Conservation (phyloP, 2,797 vertebrate genomes). For the Fistularia tabacaria region DNA sequence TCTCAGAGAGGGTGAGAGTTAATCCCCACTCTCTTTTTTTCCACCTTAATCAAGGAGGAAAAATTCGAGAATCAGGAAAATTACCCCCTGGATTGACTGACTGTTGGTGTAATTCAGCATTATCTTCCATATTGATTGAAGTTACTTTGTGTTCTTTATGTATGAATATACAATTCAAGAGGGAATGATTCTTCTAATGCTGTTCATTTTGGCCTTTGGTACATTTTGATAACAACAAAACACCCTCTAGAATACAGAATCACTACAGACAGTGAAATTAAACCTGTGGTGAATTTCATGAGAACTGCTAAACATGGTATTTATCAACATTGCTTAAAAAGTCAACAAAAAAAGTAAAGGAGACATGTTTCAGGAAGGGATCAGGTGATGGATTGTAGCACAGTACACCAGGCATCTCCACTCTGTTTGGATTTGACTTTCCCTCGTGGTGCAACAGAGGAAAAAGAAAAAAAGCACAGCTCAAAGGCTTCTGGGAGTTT, state of each 20-base stretch:
- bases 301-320: constrained; percentile 45
- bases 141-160: constrained; percentile 3
- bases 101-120: constrained; percentile 22
- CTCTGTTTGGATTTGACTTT: constrained; percentile 81
- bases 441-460: constrained; percentile 71
- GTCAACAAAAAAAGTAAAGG: constrained; percentile 65
- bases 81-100: constrained; percentile 32
- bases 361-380: constrained; percentile 65
- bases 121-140: constrained; percentile 1
- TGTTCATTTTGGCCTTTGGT: constrained; percentile 51
- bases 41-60: constrained; percentile 14
- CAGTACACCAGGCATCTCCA: constrained; percentile 56
- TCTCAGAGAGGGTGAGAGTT: constrained; percentile 1
- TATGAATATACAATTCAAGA: constrained; percentile 30
- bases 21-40: constrained; percentile 23
- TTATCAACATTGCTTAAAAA: constrained; percentile 68
- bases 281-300: constrained; percentile 44
- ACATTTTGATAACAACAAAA: constrained; percentile 28
- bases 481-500: constrained; percentile 81
- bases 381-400: constrained; percentile 64
- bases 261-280: constrained; percentile 51
- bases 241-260: constrained; percentile 47
- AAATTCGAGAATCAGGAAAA: constrained; percentile 12
- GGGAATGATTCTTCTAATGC: constrained; percentile 45
- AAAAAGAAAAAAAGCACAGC: constrained; percentile 61